A percentile compares a stretch with the other conserved stretches of the same genome.
Evolutionary conservation across 92 coral and sea anemone genomes (phyloP).

Genomic region (Diadumene lineata): DNA sequence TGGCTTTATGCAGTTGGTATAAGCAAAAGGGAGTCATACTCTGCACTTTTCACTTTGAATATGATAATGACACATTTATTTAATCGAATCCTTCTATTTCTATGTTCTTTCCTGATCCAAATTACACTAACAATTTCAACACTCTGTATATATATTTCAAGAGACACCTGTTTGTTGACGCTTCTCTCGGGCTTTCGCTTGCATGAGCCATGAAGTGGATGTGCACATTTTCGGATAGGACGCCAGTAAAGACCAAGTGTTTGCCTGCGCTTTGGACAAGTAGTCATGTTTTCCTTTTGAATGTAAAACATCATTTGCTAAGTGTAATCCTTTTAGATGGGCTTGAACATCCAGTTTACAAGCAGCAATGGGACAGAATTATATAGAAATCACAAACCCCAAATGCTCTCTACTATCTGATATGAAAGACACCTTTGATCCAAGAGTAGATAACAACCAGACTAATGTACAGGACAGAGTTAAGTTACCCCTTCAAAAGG

Average conservation of each 20-base stretch:
- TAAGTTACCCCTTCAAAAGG: too few relatives aligned
- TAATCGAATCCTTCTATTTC: too few relatives aligned
- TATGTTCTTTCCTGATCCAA: slow-evolving; percentile 51
- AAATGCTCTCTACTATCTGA: too few relatives aligned
- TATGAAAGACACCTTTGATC: too few relatives aligned
- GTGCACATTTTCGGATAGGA: slow-evolving; percentile 25
- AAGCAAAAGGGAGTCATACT: too few relatives aligned
- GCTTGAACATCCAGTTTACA: slow-evolving; percentile 33
- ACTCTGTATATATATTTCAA: slow-evolving; percentile 16
- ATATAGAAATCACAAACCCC: too few relatives aligned
- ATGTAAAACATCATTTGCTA: slow-evolving; percentile 14
- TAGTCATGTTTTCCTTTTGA: slow-evolving; percentile 37
- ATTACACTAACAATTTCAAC: slow-evolving; percentile 22
- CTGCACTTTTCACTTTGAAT: too few relatives aligned
- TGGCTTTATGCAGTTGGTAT: too few relatives aligned
- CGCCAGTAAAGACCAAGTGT: slow-evolving; percentile 45
- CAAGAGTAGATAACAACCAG: too few relatives aligned
- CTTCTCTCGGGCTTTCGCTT: slow-evolving; percentile 23
- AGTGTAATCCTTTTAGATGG: slow-evolving; percentile 13
- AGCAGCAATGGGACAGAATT: slow-evolving; percentile 25
- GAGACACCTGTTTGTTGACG: slow-evolving; percentile 19
- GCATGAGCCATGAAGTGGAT: slow-evolving; percentile 19
- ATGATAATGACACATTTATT: too few relatives aligned
- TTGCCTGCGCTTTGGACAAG: slow-evolving; percentile 44
- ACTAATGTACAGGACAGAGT: too few relatives aligned